phyloP scores from a whole-genome alignment of 2,113 vertebrate genomes.

The Hippopotamus amphibius region DNA sequence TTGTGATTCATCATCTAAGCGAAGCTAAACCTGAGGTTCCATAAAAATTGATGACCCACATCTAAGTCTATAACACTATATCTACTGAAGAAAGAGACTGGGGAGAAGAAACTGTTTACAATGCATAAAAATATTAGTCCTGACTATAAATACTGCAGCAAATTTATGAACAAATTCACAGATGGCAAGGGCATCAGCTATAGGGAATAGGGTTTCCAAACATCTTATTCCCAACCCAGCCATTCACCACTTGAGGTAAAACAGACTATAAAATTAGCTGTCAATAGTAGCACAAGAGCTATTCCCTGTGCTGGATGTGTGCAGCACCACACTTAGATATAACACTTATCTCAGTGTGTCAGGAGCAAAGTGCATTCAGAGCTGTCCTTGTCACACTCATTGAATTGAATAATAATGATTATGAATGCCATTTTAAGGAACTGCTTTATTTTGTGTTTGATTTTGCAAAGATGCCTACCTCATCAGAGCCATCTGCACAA shows the following conservation, averaged over 20 bases:
- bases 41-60: constrained; percentile 71
- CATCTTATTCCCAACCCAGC: constrained; percentile 65
- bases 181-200: constrained; percentile 60
- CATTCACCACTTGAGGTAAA: constrained; percentile 69
- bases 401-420: constrained; percentile 6
- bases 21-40: constrained; percentile 47
- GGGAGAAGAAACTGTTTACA: constrained; percentile 73
- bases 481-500: constrained; percentile 97
- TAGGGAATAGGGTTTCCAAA: constrained; percentile 57
- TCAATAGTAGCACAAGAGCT: constrained; percentile 57
- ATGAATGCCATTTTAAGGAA: neutral
- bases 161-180: constrained; percentile 68
- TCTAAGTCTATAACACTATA: neutral
- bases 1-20: constrained; percentile 52
- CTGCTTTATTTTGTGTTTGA: neutral
- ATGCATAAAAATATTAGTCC: constrained; percentile 71
- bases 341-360: neutral
- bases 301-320: constrained; percentile 23
- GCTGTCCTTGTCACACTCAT: neutral
- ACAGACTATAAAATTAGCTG: constrained; percentile 70
- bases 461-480: constrained; percentile 87
- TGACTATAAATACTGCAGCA: constrained; percentile 65
- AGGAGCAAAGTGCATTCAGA: neutral
- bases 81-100: constrained; percentile 45
- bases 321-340: neutral